A percentile compares a stretch with the other conserved stretches of the same genome.
Conservation (phyloP, 2,113 vertebrate species). For the Mormyrus iriodes region DNA sequence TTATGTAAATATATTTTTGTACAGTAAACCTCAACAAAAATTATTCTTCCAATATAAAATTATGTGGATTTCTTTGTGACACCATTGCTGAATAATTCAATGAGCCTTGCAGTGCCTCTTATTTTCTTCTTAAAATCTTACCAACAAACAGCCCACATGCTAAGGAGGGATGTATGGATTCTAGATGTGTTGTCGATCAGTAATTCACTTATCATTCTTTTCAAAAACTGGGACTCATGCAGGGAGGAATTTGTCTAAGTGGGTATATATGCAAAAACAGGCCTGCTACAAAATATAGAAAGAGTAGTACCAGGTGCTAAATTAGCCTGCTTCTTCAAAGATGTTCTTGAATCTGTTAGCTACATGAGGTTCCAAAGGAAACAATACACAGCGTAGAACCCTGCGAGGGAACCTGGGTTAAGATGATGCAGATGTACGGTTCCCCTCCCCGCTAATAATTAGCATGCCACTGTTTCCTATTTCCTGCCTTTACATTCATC, state of each 20-base stretch:
- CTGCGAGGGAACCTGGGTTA: neutral
- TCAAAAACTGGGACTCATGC: neutral
- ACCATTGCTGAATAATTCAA: conserved; percentile 20
- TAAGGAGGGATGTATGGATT: neutral
- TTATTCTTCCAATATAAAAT: conserved; percentile 6
- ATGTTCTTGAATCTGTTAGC: neutral
- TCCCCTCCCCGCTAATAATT: neutral
- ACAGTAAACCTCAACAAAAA: conserved; percentile 18
- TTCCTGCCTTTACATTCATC: no score
- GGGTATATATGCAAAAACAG: neutral
- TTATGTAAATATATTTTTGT: conserved; percentile 18
- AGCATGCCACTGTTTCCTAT: neutral
- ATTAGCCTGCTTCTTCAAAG: neutral
- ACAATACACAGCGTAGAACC: neutral
- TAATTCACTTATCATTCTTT: neutral
- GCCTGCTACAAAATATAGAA: neutral
- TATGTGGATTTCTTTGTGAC: conserved; percentile 18
- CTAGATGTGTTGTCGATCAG: neutral
- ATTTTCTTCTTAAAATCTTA: neutral
- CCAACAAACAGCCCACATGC: neutral
- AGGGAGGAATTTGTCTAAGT: neutral
- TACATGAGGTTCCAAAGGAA: neutral
- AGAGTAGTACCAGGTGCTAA: neutral
- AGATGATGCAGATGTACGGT: neutral
- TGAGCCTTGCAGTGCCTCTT: neutral